Evolutionary conservation across 1,140 invertebrate species (phyloP).

Genomic region (Listronotus oregonensis): DNA sequence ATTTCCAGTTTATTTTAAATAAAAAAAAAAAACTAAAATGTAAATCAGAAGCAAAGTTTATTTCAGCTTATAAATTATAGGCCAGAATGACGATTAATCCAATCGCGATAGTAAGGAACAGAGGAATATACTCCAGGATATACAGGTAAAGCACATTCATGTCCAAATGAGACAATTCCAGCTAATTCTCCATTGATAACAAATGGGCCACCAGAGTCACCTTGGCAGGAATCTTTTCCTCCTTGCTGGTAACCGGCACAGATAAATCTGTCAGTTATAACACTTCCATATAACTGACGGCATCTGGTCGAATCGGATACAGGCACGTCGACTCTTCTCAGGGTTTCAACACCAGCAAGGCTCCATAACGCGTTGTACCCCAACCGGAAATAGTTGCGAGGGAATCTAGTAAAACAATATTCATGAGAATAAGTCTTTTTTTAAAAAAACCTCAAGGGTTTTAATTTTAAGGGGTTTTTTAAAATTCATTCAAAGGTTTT

Average conservation of each 20-base stretch:
- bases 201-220: slow-evolving; percentile 42
- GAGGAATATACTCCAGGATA: slow-evolving; percentile 65
- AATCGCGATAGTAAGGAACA: too few species aligned
- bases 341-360: neutral
- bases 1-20: too few species aligned
- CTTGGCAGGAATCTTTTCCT: slow-evolving; percentile 32
- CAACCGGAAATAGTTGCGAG: neutral
- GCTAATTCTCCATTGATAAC: slow-evolving; percentile 24
- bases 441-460: too few species aligned
- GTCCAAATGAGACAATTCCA: slow-evolving; percentile 56
- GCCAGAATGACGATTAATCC: too few species aligned
- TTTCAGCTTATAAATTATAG: too few species aligned
- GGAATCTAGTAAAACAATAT: neutral
- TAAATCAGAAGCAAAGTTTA: too few species aligned
- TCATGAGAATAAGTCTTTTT: too few species aligned
- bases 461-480: too few species aligned
- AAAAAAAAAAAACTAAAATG: too few species aligned
- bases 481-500: too few species aligned
- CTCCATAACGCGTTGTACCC: neutral
- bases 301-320: neutral
- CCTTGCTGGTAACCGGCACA: slow-evolving; percentile 37
- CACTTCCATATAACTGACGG: neutral
- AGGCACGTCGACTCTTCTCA: neutral
- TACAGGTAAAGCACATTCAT: slow-evolving; percentile 62
- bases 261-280: slow-evolving; percentile 34